Evolutionary conservation across 2,113 vertebrate genomes (phyloP), one percentile per base, ranked within the genome.

Genomic region (Burhinus bistriatus): DNA sequence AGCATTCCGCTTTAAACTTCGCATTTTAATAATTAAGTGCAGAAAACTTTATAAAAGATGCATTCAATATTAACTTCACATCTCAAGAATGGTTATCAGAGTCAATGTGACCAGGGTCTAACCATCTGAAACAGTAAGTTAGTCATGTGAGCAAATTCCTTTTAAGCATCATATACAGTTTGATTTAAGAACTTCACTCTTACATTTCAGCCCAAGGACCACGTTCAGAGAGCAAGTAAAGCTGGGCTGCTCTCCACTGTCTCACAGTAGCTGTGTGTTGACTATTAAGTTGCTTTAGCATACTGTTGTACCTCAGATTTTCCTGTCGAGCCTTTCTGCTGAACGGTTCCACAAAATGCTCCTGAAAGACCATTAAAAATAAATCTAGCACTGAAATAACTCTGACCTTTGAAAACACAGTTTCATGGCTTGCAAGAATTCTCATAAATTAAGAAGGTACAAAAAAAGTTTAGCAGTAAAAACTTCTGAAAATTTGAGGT

Each of bases 151-250:
- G 21, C 7, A 76, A 76, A 71, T 15, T 27, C 13, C 34, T 38
- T 66, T 54, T 5, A 85, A 45, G 64, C 4, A n/a, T 44, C 69
- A 71, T 1, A 65, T 2, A 18, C 0, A 5, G 34, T 29, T 83
- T 51, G 20, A 65, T 51, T 87, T 51, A 82, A 66, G 32, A 76
- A n/a, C 5, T 38, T 29, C 36, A 57, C 2, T 30, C 96, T 65
- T 97, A 99, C 99, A 98, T 99, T 93, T 99, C 98, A 61, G 99
- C 98, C 99, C 99, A 99, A 47, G 99, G 99, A 20, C 99, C 99
- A 42, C 99, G 98, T 97, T 99, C 99, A 92, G 98, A 99, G 73
- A 98, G 97, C 86, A 99, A 97, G n/a, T 99, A 98, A 21, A 99
- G 98, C 17, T 98, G 98, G 15, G 98, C 97, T 84, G 99, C 98